These are phyloP conservation scores for Contarinia nasturtii DNA, from an alignment of 1,140 invertebrate species.

Conservation along the genomic window DNA sequence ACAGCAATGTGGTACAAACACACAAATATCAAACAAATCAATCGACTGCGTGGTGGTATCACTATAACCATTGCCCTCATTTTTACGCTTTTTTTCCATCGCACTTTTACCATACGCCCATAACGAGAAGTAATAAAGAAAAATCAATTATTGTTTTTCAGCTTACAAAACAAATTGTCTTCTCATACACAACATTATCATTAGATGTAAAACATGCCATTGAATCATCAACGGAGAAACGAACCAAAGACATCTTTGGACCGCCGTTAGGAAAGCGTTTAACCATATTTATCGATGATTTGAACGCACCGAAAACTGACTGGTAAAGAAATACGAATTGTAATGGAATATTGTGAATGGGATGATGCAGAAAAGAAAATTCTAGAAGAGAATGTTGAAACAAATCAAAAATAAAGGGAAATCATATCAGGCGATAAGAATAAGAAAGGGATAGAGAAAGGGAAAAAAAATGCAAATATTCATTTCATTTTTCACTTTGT, in stretches of 20 bases:
- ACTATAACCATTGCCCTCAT: neutral
- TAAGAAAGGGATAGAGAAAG: no score
- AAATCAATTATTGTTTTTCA: neutral
- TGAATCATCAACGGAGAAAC: slow-evolving; percentile 70
- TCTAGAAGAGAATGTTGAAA: neutral
- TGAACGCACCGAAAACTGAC: slow-evolving; percentile 80
- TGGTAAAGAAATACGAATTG: slow-evolving; percentile 15
- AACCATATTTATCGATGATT: slow-evolving; percentile 78
- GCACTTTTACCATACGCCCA: no score
- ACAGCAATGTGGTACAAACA: neutral
- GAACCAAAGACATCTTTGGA: slow-evolving; percentile 75
- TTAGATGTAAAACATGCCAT: slow-evolving; percentile 72
- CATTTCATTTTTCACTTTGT: no score
- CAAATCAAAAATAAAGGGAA: neutral
- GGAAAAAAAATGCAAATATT: no score
- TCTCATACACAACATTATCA: slow-evolving; percentile 74
- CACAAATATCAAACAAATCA: neutral
- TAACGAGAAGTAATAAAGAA: neutral
- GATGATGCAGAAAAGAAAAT: no score
- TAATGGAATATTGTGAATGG: no score
- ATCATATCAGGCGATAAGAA: no score
- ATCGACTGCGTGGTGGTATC: neutral
- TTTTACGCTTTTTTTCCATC: no score
- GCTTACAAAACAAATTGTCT: slow-evolving; percentile 26
- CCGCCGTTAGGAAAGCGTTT: slow-evolving; percentile 71